Conservation (phyloP, 2,888 invertebrate genomes). For the Anagyrus pseudococci region DNA sequence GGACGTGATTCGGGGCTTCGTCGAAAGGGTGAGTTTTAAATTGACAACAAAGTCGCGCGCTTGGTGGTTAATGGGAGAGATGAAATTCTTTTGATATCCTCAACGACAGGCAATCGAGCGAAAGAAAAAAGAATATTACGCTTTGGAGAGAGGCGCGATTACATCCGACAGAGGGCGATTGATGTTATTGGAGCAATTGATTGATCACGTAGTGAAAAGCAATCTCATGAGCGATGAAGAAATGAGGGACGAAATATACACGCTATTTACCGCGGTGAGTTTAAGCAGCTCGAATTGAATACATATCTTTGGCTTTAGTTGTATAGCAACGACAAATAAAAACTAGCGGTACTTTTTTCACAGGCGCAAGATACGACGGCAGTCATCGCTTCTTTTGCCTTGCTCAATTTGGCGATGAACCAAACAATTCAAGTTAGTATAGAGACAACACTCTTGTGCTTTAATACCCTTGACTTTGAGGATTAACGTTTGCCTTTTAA, state of each 20-base stretch:
- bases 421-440: slow-evolving; percentile 39
- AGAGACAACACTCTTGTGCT: too few species aligned
- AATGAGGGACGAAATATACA: slow-evolving; percentile 42
- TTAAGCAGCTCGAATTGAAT: too few species aligned
- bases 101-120: slow-evolving; percentile 34
- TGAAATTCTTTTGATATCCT: not conserved
- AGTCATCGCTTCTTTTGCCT: slow-evolving; percentile 40
- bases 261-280: slow-evolving; percentile 44
- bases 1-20: slow-evolving; percentile 39
- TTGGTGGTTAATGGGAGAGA: not conserved
- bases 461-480: not conserved
- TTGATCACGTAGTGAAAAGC: slow-evolving; percentile 31
- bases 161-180: slow-evolving; percentile 37
- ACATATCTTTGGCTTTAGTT: too few species aligned
- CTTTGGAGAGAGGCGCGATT: slow-evolving; percentile 26
- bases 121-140: slow-evolving; percentile 42
- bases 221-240: slow-evolving; percentile 33
- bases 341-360: not conserved
- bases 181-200: slow-evolving; percentile 39
- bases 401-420: slow-evolving; percentile 43
- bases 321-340: not conserved
- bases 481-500: not conserved
- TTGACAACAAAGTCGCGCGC: too few species aligned
- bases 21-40: slow-evolving; percentile 38
- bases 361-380: slow-evolving; percentile 45